Conservation (phyloP, 2,113 vertebrate species). For the Glaucomys volans region DNA sequence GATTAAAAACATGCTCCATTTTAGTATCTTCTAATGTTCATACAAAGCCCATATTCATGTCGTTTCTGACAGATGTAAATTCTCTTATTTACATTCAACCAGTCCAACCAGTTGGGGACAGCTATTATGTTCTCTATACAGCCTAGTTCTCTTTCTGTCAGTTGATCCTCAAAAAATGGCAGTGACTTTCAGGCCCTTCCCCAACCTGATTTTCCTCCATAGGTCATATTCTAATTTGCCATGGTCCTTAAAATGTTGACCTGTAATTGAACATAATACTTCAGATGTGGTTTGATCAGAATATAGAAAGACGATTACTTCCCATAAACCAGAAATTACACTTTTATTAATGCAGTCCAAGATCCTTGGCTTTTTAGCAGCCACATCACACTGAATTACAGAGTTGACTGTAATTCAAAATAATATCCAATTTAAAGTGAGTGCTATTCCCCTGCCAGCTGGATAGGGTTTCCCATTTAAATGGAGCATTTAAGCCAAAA, state of each 20-base stretch:
- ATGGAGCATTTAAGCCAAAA: constrained; percentile 80
- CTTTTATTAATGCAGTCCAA: constrained; percentile 79
- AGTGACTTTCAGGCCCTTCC: constrained; percentile 33
- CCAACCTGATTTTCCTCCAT: constrained; percentile 27
- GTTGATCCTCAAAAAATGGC: constrained; percentile 8
- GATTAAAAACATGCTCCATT: not conserved
- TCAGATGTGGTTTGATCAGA: constrained; percentile 74
- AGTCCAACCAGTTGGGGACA: constrained; percentile 27
- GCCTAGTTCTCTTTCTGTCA: not conserved
- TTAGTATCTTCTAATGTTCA: not conserved
- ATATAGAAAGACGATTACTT: constrained; percentile 80
- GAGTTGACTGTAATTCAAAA: constrained; percentile 82
- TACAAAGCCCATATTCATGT: not conserved
- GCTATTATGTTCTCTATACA: not conserved
- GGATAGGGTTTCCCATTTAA: constrained; percentile 81
- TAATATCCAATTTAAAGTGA: constrained; percentile 83
- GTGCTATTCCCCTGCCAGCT: constrained; percentile 79
- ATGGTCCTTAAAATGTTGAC: constrained; percentile 74
- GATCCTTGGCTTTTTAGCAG: constrained; percentile 80
- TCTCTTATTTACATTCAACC: constrained; percentile 12
- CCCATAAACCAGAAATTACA: constrained; percentile 82
- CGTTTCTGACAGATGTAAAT: not conserved
- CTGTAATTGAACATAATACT: constrained; percentile 75
- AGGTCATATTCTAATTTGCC: constrained; percentile 59
- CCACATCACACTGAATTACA: constrained; percentile 80